Percentiles rank a stretch among this genome's conserved stretches.
phyloP scores from a whole-genome alignment of 2,888 invertebrate genomes.

The Luperina nickerlii region DNA sequence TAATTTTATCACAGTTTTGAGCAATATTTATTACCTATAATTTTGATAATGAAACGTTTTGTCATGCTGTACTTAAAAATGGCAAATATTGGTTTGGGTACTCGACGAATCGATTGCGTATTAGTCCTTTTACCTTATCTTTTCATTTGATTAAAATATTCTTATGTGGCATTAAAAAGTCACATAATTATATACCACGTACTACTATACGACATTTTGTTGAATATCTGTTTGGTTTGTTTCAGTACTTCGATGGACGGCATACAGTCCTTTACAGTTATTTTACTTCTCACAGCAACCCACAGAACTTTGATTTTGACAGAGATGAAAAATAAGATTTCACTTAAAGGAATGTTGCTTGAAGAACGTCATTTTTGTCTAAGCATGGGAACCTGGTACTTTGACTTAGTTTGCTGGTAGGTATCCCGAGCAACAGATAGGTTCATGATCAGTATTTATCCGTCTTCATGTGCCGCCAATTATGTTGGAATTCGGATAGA shows the following conservation, averaged over 20 bases:
- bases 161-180: background rate
- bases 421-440: background rate
- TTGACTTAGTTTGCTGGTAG: background rate
- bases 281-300: background rate
- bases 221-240: background rate
- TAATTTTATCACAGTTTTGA: constrained; percentile 38
- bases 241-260: background rate
- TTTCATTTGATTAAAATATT: background rate
- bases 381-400: background rate
- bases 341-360: background rate
- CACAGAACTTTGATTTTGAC: no score
- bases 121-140: background rate
- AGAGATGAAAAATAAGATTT: background rate
- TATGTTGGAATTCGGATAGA: background rate
- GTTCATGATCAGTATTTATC: background rate
- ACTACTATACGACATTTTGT: background rate
- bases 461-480: background rate
- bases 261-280: background rate
- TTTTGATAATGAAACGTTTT: constrained; percentile 8
- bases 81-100: background rate
- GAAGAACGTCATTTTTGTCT: background rate
- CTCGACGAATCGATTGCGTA: background rate
- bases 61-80: background rate
- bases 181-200: background rate
- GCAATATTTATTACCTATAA: constrained; percentile 29